Evolutionary conservation across 2,797 vertebrate genomes (phyloP).

Genomic region (Podargus strigoides): DNA sequence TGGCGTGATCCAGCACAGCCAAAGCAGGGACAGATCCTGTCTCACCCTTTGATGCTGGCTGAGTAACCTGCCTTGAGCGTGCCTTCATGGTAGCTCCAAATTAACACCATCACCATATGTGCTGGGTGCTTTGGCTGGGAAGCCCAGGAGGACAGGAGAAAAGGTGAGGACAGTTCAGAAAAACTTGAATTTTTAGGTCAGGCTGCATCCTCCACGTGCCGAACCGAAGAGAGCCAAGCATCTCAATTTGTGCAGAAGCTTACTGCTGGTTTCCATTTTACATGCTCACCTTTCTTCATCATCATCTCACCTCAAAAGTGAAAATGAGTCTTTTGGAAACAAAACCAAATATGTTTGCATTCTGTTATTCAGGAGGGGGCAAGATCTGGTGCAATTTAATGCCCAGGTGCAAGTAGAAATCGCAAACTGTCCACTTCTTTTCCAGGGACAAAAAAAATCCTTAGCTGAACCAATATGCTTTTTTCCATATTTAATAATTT

Average conservation of each 20-base stretch:
- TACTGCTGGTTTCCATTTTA: slow-evolving; percentile 25
- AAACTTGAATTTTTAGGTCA: neutral
- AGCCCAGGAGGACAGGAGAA: neutral
- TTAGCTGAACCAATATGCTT: slow-evolving; percentile 68
- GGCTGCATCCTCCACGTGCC: fast-evolving
- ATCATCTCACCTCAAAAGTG: neutral
- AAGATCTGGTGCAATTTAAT: slow-evolving; percentile 52
- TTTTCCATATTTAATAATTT: slow-evolving; percentile 81
- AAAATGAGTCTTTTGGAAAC: slow-evolving; percentile 36
- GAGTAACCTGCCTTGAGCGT: neutral
- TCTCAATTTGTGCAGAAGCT: neutral
- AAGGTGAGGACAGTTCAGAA: neutral
- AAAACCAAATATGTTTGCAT: slow-evolving; percentile 35
- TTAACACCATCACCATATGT: neutral
- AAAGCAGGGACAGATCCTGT: neutral
- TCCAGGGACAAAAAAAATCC: slow-evolving; percentile 48
- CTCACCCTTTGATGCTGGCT: neutral
- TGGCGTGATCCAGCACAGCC: neutral
- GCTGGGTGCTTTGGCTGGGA: neutral
- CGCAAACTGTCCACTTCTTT: slow-evolving; percentile 59
- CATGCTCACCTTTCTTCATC: slow-evolving; percentile 12
- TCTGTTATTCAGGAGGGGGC: slow-evolving; percentile 5
- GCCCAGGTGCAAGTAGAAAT: slow-evolving; percentile 22
- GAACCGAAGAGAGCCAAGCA: fast-evolving
- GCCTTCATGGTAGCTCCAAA: neutral